A percentile compares a stretch with the other conserved stretches of the same genome.
Evolutionary conservation across 2,888 invertebrate species (phyloP).

Genomic region (Ectemnius continuus): DNA sequence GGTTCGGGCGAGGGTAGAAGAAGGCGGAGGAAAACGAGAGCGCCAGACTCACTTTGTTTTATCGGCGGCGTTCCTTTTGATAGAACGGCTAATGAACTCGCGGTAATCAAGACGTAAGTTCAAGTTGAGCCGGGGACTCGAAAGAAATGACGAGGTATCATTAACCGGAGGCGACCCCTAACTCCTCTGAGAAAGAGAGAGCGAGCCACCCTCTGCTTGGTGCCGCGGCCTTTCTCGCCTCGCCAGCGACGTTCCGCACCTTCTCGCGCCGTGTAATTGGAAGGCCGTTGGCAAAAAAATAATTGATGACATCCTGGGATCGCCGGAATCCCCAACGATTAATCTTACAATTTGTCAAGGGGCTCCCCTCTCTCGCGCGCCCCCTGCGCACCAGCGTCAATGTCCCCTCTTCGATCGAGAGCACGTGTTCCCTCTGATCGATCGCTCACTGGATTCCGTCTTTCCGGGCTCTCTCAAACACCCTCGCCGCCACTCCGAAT

Average conservation of each 20-base stretch:
- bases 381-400: conserved; percentile 31
- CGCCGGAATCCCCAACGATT: conserved; percentile 51
- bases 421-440: conserved; percentile 47
- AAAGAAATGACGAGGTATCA: conserved; percentile 46
- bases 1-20: too few relatives aligned
- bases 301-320: conserved; percentile 54
- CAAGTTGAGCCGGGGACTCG: conserved; percentile 20
- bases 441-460: conserved; percentile 28
- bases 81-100: conserved; percentile 45
- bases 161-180: conserved; percentile 40
- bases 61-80: conserved; percentile 11
- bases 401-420: conserved; percentile 20
- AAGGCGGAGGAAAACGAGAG: too few relatives aligned
- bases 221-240: neutral
- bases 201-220: too few relatives aligned
- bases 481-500: neutral
- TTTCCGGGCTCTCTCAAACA: neutral
- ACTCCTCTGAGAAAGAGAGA: neutral
- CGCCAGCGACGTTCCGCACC: conserved; percentile 28
- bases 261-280: conserved; percentile 46
- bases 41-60: too few relatives aligned
- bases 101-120: conserved; percentile 44
- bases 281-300: conserved; percentile 42
- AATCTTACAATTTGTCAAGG: conserved; percentile 58
- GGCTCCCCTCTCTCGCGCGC: conserved; percentile 21